Percentiles rank a stretch among this genome's conserved stretches.
Conservation (phyloP, 53 echinoderm and acorn worm genomes). For the Paelopatides confundens region DNA sequence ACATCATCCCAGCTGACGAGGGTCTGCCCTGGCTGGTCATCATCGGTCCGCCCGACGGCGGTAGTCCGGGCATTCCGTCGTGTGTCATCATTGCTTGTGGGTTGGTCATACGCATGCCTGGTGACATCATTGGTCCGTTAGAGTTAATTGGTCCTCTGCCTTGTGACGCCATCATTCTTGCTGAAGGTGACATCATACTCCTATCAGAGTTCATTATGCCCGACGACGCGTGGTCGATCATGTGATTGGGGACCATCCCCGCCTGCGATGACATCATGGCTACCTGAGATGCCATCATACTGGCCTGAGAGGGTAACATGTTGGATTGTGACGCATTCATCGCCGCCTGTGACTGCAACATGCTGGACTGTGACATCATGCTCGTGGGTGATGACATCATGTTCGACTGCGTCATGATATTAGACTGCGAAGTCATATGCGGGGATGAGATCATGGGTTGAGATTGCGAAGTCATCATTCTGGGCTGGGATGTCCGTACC, state of each 20-base stretch:
- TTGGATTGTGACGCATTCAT: slow-evolving; percentile 56
- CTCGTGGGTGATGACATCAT: slow-evolving; percentile 67
- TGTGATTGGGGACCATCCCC: slow-evolving; percentile 46
- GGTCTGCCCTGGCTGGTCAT: slow-evolving; percentile 60
- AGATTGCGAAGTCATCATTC: slow-evolving; percentile 6
- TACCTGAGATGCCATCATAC: slow-evolving; percentile 72
- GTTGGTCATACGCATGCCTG: slow-evolving; percentile 56
- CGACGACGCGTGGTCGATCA: slow-evolving; percentile 44
- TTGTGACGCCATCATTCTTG: slow-evolving; percentile 57
- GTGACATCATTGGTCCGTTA: slow-evolving; percentile 74
- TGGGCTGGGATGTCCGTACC: slow-evolving; percentile 13
- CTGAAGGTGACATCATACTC: slow-evolving; percentile 48
- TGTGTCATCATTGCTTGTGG: slow-evolving; percentile 66
- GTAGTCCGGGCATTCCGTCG: slow-evolving; percentile 53
- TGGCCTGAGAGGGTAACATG: slow-evolving; percentile 68
- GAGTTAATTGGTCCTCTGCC: slow-evolving; percentile 46
- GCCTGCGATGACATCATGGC: slow-evolving; percentile 50
- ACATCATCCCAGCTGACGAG: slow-evolving; percentile 73
- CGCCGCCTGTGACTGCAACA: slow-evolving; percentile 15
- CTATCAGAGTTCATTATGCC: slow-evolving; percentile 58
- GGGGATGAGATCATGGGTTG: slow-evolving; percentile 11
- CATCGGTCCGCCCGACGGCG: slow-evolving; percentile 63
- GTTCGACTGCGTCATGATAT: slow-evolving; percentile 62
- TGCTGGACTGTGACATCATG: slow-evolving; percentile 54
- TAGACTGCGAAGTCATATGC: slow-evolving; percentile 61